Percentiles rank a stretch among this genome's conserved stretches.
Evolutionary conservation across 2,113 vertebrate genomes (phyloP).

Genomic region (Hemicordylus capensis): DNA sequence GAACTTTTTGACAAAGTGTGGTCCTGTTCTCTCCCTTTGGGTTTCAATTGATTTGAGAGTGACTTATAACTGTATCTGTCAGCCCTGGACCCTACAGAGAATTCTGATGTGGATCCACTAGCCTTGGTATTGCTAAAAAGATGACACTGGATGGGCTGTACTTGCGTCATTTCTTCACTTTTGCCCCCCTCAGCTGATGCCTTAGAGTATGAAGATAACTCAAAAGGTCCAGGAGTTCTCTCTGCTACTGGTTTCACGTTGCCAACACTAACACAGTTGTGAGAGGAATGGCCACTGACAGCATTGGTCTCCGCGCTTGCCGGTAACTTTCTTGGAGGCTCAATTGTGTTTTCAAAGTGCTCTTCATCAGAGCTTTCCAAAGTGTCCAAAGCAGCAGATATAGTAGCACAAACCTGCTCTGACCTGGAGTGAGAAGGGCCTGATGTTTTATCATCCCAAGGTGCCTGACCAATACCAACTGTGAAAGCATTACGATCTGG

Average conservation of each 20-base stretch:
- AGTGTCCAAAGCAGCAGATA: conserved; percentile 79
- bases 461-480: conserved; percentile 73
- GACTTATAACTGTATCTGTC: conserved; percentile 57
- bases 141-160: conserved; percentile 77
- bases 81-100: conserved; percentile 60
- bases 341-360: conserved; percentile 58
- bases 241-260: conserved; percentile 89
- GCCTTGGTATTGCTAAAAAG: conserved; percentile 75
- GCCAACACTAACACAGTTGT: conserved; percentile 88
- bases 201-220: conserved; percentile 90
- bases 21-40: conserved; percentile 60
- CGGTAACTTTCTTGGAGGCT: conserved; percentile 40
- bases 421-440: conserved; percentile 86
- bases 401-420: conserved; percentile 69
- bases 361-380: conserved; percentile 86
- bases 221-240: conserved; percentile 92
- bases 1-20: conserved; percentile 54
- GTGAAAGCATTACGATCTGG: conserved; percentile 58
- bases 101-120: conserved; percentile 75
- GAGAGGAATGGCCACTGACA: conserved; percentile 69
- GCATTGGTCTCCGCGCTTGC: conserved; percentile 63
- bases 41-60: conserved; percentile 31
- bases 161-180: conserved; percentile 67
- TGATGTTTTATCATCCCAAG: conserved; percentile 94
- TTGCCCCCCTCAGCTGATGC: conserved; percentile 76